Evolutionary conservation across 2,888 invertebrate species (phyloP).

Genomic region (Drosophila lacicola): DNA sequence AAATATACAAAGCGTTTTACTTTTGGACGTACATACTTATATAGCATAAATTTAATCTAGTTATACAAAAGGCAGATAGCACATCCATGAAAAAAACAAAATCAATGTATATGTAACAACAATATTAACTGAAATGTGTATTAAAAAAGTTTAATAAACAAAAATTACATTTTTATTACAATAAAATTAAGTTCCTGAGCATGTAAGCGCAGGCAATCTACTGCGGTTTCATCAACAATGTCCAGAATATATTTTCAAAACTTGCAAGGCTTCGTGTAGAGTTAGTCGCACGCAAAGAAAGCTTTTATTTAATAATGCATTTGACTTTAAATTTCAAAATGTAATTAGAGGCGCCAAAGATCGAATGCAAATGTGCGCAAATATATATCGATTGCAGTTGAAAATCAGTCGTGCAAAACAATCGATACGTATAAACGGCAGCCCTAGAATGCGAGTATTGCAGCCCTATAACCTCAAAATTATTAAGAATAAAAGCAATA

Average conservation of each 20-base stretch:
- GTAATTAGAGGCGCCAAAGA: background rate
- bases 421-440: conserved; percentile 22
- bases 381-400: conserved; percentile 5
- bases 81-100: conserved; percentile 41
- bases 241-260: too few species aligned
- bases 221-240: background rate
- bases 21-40: conserved; percentile 66
- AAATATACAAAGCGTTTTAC: conserved; percentile 60
- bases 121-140: conserved; percentile 60
- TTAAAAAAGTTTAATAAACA: conserved; percentile 54
- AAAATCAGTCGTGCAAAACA: background rate
- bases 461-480: conserved; percentile 58
- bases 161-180: conserved; percentile 24
- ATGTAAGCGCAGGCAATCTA: background rate
- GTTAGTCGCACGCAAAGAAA: background rate
- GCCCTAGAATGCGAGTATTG: conserved; percentile 27
- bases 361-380: background rate
- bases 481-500: conserved; percentile 28
- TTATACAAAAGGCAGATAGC: conserved; percentile 48
- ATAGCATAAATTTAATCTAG: conserved; percentile 69
- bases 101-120: conserved; percentile 54
- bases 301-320: background rate
- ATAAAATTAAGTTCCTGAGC: background rate
- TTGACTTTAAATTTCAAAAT: background rate
- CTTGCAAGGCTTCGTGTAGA: background rate